Conservation (phyloP, 53 echinoderm and acorn worm species). For the Glandiceps talaboti region DNA sequence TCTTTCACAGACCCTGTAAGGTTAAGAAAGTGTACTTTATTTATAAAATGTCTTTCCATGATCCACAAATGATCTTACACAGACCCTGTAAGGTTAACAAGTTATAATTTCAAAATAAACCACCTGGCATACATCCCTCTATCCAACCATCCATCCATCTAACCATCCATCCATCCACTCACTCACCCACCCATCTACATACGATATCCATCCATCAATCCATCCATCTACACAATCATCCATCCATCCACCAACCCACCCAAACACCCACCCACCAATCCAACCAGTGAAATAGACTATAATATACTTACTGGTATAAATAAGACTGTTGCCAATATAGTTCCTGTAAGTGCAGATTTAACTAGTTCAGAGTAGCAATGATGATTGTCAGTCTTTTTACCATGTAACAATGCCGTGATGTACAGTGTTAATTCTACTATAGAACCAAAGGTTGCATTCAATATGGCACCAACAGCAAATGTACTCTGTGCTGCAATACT, state of each 20-base stretch:
- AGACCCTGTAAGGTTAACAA: constrained; percentile 36
- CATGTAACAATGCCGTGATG: constrained; percentile 58
- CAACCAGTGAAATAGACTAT: not conserved
- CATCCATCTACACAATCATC: too few species aligned
- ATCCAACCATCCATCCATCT: too few species aligned
- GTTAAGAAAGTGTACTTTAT: not conserved
- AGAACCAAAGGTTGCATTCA: constrained; percentile 90
- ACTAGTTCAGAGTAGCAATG: constrained; percentile 73
- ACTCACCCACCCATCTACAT: too few species aligned
- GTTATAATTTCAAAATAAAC: not conserved
- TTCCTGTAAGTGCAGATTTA: constrained; percentile 80
- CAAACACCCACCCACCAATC: too few species aligned
- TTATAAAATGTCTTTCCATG: not conserved
- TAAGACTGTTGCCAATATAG: constrained; percentile 74
- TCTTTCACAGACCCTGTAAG: constrained; percentile 71
- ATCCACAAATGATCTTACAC: constrained; percentile 32
- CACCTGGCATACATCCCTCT: too few species aligned
- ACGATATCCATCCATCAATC: not conserved
- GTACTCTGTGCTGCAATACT: constrained; percentile 92
- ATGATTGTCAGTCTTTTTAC: not conserved
- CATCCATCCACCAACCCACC: too few species aligned
- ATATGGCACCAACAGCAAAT: constrained; percentile 75
- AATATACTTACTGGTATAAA: constrained; percentile 68
- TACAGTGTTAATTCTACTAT: constrained; percentile 82
- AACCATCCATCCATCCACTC: too few species aligned